A percentile compares a stretch with the other conserved stretches of the same genome.
phyloP scores from a whole-genome alignment of 2,113 vertebrate species.

The Pelvicachromis taeniatus region DNA sequence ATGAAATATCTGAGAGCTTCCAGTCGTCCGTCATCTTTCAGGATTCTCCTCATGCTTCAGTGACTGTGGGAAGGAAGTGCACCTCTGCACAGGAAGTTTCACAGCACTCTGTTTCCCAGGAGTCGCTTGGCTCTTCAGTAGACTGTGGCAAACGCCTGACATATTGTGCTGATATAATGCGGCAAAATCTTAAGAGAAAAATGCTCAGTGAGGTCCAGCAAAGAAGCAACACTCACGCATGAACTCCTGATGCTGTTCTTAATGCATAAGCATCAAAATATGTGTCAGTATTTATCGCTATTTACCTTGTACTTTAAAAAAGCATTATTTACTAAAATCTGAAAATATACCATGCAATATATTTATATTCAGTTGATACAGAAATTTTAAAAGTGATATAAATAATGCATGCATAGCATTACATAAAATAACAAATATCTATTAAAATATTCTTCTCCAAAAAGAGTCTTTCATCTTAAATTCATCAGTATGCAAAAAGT shows the following conservation, averaged over 20 bases:
- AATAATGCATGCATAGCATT: neutral
- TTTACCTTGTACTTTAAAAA: neutral
- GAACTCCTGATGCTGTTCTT: neutral
- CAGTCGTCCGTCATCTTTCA: conserved; percentile 46
- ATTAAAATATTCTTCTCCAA: neutral
- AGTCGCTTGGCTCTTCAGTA: conserved; percentile 32
- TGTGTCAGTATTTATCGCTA: neutral
- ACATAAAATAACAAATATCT: neutral
- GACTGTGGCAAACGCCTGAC: conserved; percentile 26
- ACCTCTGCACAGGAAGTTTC: conserved; percentile 46
- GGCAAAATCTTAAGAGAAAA: conserved; percentile 13
- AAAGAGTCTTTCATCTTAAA: neutral
- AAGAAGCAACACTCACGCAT: neutral
- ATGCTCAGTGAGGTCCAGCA: neutral
- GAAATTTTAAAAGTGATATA: neutral
- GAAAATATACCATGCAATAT: neutral
- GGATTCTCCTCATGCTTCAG: conserved; percentile 38
- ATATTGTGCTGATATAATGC: conserved; percentile 16
- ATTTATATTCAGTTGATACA: neutral
- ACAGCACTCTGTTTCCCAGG: conserved; percentile 28
- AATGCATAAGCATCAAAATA: neutral
- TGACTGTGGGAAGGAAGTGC: conserved; percentile 30
- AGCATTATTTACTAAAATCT: neutral
- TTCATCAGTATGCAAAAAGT: neutral
- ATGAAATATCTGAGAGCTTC: conserved; percentile 35